Conservation (phyloP, 2,113 vertebrate genomes). For the Psittacara wagleri region DNA sequence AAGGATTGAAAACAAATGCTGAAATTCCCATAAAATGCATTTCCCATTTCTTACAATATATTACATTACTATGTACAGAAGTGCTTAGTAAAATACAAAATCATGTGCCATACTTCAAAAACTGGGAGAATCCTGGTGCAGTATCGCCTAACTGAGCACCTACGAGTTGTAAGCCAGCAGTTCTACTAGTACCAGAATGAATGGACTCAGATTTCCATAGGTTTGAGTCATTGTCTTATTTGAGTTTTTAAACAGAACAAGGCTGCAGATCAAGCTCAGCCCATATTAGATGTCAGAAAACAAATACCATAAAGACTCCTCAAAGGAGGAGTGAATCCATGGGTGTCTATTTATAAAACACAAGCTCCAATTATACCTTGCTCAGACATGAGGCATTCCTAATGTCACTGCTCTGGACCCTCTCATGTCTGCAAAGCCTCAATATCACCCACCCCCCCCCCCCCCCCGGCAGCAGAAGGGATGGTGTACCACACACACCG, state of each 20-base stretch:
- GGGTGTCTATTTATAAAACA: not conserved
- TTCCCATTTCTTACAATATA: not conserved
- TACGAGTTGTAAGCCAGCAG: rapidly evolving
- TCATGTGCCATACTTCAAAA: not conserved
- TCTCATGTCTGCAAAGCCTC: not conserved
- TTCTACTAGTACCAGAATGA: rapidly evolving
- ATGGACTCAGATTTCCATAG: rapidly evolving
- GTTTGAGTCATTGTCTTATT: rapidly evolving
- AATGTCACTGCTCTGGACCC: not conserved
- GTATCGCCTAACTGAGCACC: not conserved
- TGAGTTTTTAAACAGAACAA: rapidly evolving
- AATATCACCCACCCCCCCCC: no score
- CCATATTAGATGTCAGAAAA: rapidly evolving
- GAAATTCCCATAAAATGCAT: not conserved
- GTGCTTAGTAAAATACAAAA: rapidly evolving
- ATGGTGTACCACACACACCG: not conserved
- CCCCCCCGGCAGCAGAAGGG: rapidly evolving
- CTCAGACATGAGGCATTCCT: rapidly evolving
- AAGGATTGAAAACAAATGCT: not conserved
- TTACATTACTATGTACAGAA: rapidly evolving
- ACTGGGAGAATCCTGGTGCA: rapidly evolving
- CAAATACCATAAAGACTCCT: rapidly evolving
- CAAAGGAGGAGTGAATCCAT: not conserved
- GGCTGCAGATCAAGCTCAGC: not conserved
- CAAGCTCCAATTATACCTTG: not conserved